phyloP scores from a whole-genome alignment of 1,140 invertebrate genomes.

The Nixonia krombeini region DNA sequence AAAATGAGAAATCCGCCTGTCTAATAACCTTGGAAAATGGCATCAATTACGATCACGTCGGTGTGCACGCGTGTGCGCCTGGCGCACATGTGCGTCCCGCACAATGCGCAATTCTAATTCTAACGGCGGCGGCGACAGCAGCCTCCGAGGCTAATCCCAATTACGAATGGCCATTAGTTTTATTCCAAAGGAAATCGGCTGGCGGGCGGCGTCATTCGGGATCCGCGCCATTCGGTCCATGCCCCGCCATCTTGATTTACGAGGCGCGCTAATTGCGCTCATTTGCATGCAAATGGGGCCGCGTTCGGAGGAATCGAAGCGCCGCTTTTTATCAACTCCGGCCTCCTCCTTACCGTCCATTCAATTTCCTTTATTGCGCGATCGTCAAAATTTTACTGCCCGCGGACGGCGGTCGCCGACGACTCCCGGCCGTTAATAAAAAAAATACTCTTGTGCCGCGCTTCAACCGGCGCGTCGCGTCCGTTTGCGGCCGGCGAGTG shows the following conservation, averaged over 20 bases:
- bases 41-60: constrained; percentile 17
- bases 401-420: too few relatives aligned
- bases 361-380: too few relatives aligned
- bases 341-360: too few relatives aligned
- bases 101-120: constrained; percentile 59
- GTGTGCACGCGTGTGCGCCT: constrained; percentile 7
- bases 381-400: too few relatives aligned
- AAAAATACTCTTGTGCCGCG: too few relatives aligned
- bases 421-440: constrained; percentile 1
- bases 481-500: too few relatives aligned
- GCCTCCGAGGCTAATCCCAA: constrained; percentile 60
- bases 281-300: constrained; percentile 58
- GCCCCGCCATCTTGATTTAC: constrained; percentile 59
- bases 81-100: constrained; percentile 44
- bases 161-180: constrained; percentile 68
- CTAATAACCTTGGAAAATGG: constrained; percentile 27
- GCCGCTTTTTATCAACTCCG: too few relatives aligned
- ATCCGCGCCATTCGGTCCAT: constrained; percentile 24
- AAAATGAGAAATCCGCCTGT: constrained; percentile 20
- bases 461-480: too few relatives aligned
- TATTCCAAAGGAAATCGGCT: constrained; percentile 59
- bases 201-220: constrained; percentile 22
- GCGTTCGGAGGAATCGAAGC: too few relatives aligned
- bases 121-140: constrained; percentile 43
- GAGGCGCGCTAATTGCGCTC: constrained; percentile 64